These are phyloP conservation scores for Popillia japonica DNA, from an alignment of 1,140 invertebrate genomes.

Conservation along the genomic window DNA sequence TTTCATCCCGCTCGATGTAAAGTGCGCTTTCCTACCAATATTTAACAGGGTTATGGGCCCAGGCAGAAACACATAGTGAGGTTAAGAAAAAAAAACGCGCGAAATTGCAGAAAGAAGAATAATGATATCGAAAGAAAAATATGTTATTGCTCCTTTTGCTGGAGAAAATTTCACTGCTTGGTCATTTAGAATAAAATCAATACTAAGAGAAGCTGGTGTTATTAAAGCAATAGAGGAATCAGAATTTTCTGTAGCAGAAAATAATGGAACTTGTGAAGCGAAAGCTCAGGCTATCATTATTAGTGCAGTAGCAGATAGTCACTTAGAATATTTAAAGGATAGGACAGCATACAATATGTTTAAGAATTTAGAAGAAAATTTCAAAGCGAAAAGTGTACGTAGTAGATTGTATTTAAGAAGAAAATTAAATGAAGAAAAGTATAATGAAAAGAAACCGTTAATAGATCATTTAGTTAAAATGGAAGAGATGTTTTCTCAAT, in stretches of 20 bases:
- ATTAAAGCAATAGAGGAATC: neutral
- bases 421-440: constrained; percentile 31
- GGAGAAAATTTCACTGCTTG: too few species aligned
- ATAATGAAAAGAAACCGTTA: neutral
- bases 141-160: too few species aligned
- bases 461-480: constrained; percentile 37
- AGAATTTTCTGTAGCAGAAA: neutral
- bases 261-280: neutral
- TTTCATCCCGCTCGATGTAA: too few species aligned
- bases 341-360: too few species aligned
- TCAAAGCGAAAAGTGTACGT: neutral
- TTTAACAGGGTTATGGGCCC: constrained; percentile 25
- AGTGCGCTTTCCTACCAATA: too few species aligned
- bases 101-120: neutral
- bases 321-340: too few species aligned
- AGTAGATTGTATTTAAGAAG: constrained; percentile 15
- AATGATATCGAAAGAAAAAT: neutral
- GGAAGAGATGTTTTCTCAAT: too few species aligned
- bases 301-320: neutral
- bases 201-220: neutral
- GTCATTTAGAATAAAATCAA: too few species aligned
- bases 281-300: neutral
- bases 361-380: too few species aligned
- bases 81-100: neutral
- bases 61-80: neutral